phyloP scores from a whole-genome alignment of 1,140 invertebrate genomes.

The Hyles vespertilio region DNA sequence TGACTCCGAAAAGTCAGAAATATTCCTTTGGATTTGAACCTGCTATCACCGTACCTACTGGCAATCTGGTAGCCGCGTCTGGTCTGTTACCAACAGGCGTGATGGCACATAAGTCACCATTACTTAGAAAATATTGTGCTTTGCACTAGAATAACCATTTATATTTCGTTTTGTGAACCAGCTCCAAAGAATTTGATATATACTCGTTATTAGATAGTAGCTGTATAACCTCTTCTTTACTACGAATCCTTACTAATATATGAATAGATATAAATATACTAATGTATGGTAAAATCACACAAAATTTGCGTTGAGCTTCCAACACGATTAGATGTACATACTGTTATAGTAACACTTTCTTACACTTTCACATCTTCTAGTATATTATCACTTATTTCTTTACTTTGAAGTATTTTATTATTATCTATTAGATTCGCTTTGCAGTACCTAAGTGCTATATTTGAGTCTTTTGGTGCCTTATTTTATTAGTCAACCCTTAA shows the following conservation, averaged over 20 bases:
- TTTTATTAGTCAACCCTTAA: conserved; percentile 30
- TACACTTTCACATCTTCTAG: conserved; percentile 15
- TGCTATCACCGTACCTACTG: no score
- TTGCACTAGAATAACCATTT: no score
- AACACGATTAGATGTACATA: conserved; percentile 75
- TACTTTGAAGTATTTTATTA: background rate
- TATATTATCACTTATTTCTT: conserved; percentile 4
- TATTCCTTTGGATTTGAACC: no score
- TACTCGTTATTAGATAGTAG: background rate
- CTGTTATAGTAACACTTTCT: conserved; percentile 37
- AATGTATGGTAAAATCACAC: conserved; percentile 60
- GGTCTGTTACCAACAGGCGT: no score
- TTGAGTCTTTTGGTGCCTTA: conserved; percentile 46
- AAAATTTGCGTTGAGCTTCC: conserved; percentile 75
- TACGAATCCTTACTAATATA: conserved; percentile 19
- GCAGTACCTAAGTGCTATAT: conserved; percentile 20
- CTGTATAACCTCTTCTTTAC: conserved; percentile 1
- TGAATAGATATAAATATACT: conserved; percentile 22
- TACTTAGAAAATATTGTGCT: no score
- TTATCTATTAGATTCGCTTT: conserved; percentile 8
- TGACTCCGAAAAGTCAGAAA: no score
- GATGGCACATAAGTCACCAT: no score
- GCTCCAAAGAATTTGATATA: background rate
- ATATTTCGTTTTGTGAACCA: background rate
- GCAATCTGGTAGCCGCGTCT: no score